These are phyloP conservation scores for Eulimnadia texana DNA, from an alignment of 1,140 invertebrate genomes.

Conservation along the genomic window DNA sequence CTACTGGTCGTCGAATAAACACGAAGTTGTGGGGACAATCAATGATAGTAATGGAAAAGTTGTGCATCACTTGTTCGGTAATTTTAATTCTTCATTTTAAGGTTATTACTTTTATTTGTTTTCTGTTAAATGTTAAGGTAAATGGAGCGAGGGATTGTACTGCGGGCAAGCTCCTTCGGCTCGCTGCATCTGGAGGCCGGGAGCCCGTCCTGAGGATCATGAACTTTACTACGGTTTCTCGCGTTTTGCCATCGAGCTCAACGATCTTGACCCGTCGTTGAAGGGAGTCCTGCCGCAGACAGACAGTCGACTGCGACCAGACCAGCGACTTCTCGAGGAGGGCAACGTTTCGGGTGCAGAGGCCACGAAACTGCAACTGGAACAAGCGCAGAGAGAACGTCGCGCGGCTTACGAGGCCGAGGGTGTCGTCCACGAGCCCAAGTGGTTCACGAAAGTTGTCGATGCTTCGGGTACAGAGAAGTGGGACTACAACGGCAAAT, in stretches of 20 bases:
- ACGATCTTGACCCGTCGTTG: slow-evolving; percentile 53
- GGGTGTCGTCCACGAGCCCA: slow-evolving; percentile 34
- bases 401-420: slow-evolving; percentile 43
- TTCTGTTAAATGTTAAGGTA: slow-evolving; percentile 30
- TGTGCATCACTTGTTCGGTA: slow-evolving; percentile 47
- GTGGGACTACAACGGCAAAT: slow-evolving; percentile 45
- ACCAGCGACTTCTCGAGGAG: slow-evolving; percentile 46
- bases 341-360: slow-evolving; percentile 57
- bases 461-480: slow-evolving; percentile 27
- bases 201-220: slow-evolving; percentile 63
- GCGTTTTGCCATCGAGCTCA: slow-evolving; percentile 67
- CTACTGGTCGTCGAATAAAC: slow-evolving; percentile 60
- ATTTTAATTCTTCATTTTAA: slow-evolving; percentile 20
- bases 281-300: slow-evolving; percentile 49
- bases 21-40: slow-evolving; percentile 59
- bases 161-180: slow-evolving; percentile 54
- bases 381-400: slow-evolving; percentile 50
- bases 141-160: slow-evolving; percentile 68
- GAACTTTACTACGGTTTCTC: slow-evolving; percentile 74
- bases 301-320: slow-evolving; percentile 38
- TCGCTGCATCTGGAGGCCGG: slow-evolving; percentile 59
- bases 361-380: slow-evolving; percentile 47
- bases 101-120: background rate
- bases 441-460: slow-evolving; percentile 45
- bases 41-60: slow-evolving; percentile 40